These are phyloP conservation scores for Promerops cafer DNA, from an alignment of 2,113 vertebrate species.

Conservation along the genomic window DNA sequence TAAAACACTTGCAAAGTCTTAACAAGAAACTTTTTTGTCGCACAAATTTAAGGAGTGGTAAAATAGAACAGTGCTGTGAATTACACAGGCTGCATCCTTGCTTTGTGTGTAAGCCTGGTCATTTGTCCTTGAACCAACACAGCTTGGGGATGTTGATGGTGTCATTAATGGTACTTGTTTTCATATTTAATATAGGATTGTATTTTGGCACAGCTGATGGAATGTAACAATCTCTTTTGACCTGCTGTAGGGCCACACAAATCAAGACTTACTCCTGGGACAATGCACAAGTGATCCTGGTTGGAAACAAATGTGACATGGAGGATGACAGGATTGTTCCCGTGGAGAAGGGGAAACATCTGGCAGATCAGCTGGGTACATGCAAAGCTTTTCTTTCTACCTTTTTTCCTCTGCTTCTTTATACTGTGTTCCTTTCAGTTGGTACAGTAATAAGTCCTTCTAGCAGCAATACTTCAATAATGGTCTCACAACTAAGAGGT, in stretches of 20 bases:
- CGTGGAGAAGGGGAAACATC: slow-evolving; percentile 87
- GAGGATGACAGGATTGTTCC: slow-evolving; percentile 90
- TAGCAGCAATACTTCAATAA: neutral
- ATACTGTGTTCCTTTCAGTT: neutral
- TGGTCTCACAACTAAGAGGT: neutral
- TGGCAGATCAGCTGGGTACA: slow-evolving; percentile 91
- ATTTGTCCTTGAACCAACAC: neutral
- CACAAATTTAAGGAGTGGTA: neutral
- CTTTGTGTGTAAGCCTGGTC: neutral
- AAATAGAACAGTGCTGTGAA: neutral
- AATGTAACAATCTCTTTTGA: neutral
- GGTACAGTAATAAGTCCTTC: neutral
- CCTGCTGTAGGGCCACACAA: slow-evolving; percentile 87
- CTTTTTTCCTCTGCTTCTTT: neutral
- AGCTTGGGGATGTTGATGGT: neutral
- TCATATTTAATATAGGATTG: neutral
- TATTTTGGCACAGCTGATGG: neutral
- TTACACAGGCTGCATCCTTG: neutral
- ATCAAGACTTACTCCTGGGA: slow-evolving; percentile 99
- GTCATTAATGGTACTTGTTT: neutral
- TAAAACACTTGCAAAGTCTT: neutral
- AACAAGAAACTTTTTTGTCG: neutral
- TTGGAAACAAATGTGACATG: slow-evolving; percentile 98
- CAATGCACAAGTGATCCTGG: slow-evolving; percentile 96
- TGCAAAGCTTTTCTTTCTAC: neutral